phyloP scores from a whole-genome alignment of 1,140 invertebrate species.

The Polyergus mexicanus region DNA sequence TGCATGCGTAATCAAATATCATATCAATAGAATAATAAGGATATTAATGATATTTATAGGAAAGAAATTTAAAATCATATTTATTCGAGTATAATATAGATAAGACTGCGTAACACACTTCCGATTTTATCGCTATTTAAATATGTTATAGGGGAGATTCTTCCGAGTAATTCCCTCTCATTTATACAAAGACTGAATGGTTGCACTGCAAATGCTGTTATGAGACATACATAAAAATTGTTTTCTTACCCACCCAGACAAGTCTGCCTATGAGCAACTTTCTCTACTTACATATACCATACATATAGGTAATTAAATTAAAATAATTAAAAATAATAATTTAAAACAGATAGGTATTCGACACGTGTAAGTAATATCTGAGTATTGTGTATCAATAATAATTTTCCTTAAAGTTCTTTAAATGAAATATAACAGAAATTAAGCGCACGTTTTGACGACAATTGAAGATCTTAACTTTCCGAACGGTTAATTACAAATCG shows the following conservation, averaged over 20 bases:
- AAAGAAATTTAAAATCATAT: no score
- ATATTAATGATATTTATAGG: no score
- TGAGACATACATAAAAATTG: constrained; percentile 10
- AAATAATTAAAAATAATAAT: neutral
- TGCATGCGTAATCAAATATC: no score
- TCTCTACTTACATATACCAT: neutral
- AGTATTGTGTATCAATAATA: neutral
- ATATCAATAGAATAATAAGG: no score
- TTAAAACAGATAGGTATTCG: no score
- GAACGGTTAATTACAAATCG: constrained; percentile 48
- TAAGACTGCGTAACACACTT: no score
- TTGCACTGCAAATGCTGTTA: neutral
- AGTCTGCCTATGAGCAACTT: neutral
- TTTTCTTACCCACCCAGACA: constrained; percentile 19
- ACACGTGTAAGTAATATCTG: neutral
- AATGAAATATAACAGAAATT: neutral
- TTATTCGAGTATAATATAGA: no score
- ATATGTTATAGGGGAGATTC: no score
- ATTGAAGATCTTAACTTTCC: constrained; percentile 34
- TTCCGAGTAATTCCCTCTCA: no score
- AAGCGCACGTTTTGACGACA: constrained; percentile 17
- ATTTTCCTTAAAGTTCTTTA: neutral
- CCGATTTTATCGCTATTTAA: no score
- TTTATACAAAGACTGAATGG: neutral
- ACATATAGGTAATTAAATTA: neutral